phyloP scores from a whole-genome alignment of 2,113 vertebrate species.

The Sebastes fasciatus region DNA sequence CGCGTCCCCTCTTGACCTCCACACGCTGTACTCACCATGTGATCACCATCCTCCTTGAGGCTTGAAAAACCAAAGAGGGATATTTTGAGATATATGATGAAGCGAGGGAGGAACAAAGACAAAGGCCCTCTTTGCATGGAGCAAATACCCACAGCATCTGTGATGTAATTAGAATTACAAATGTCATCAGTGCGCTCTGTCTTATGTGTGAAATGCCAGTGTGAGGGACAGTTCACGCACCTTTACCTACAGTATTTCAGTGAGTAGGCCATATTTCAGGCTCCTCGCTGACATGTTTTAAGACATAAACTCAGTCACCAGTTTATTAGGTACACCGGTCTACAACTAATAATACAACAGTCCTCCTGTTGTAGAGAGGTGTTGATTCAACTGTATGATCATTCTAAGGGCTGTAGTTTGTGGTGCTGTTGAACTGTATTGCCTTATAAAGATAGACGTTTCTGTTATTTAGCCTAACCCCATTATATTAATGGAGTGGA shows the following conservation, averaged over 20 bases:
- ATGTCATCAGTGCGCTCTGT: background rate
- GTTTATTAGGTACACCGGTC: too few species aligned
- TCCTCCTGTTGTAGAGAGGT: too few species aligned
- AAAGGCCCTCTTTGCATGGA: background rate
- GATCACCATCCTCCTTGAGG: slow-evolving; percentile 13
- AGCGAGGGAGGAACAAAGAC: slow-evolving; percentile 22
- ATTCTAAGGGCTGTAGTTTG: too few species aligned
- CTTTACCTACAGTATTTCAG: background rate
- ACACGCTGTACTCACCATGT: background rate
- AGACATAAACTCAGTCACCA: background rate
- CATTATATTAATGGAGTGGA: too few species aligned
- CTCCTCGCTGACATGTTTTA: background rate
- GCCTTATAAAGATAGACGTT: background rate
- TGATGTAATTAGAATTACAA: background rate
- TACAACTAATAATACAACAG: too few species aligned
- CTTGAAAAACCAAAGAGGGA: slow-evolving; percentile 9
- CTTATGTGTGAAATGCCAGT: background rate
- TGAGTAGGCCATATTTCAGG: background rate
- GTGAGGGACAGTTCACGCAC: background rate
- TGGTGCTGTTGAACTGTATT: background rate
- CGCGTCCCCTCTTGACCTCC: background rate
- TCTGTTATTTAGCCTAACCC: background rate
- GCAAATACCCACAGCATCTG: too few species aligned
- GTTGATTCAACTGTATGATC: too few species aligned
- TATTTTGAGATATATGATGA: slow-evolving; percentile 14